Base-by-base conservation (phyloP, 2,113 vertebrate species). In the Oncorhynchus mykiss region DNA sequence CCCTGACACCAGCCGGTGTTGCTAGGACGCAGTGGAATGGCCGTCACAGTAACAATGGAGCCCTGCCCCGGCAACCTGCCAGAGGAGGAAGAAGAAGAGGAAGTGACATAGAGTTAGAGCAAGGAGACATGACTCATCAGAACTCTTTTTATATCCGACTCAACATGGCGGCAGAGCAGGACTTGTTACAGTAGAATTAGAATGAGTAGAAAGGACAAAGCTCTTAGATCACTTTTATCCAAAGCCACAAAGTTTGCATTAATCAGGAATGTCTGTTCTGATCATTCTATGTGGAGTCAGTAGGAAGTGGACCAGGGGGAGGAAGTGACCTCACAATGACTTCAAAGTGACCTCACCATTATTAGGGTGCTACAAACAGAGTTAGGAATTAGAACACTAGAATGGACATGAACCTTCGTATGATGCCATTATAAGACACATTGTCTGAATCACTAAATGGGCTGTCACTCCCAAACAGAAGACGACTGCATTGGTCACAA, bases 11-110 rank as follows among this genome's bases (percentile, higher is more conserved):
- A 91, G 94, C 25, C 88, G 89, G 71, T 95, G 94, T 86, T 90
- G 0, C 4, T 85, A 0, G 92, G 90, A 20, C 91, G 93, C 77
- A 95, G 94, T 67, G 94, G 94, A 24, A 94, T 95, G 92, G 93
- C 93, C 59, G 84, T 94, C 16, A 90, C 93, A 1, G 94, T 95
- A 12, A 95, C 94, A 83, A 95, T 95, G 94, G 94, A 95, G 86
- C 94, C 94, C 1, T 95, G 94, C 74, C 94, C 94, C 0, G 90
- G 92, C 71, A 91, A 78, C 82, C 85, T 93, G 75, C 75, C 84
- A 0, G 89, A 91, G 9, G 75, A 80, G 12, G 89, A 91, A 7
- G 91, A 92, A 12, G 25, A 92, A 0, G 71, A 77, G 65, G 75
- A 82, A 8, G 85, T 88, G 67, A 65, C 5, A 25, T 85, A 80